Base-by-base conservation (phyloP, 2,113 vertebrate genomes). In the Urocitellus parryii region DNA sequence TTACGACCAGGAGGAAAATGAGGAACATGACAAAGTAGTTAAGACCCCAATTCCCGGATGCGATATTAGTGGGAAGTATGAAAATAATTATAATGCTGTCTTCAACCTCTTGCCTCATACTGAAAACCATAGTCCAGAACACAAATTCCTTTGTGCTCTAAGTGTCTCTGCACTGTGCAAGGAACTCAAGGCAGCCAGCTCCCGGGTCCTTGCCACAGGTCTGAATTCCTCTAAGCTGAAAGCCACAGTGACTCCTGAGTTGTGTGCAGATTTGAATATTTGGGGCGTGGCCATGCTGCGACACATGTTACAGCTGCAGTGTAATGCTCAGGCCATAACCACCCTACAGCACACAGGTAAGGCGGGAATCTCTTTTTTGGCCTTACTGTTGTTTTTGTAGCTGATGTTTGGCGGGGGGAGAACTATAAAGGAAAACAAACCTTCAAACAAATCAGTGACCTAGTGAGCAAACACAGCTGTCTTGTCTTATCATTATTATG, bases 241-340 rank as follows among this genome's bases (percentile, higher is more conserved):
- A 58, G 11, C 18, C 0, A 56, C 94, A 48, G 16, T 4, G 10
- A 61, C 58, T 0, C 74, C 32, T 39, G 95, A 77, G 0, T 90
- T 96, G 96, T 97, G 89, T 89, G 88, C 97, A 8, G 98, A 99
- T 93, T 90, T 98, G 96, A 98, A 96, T 94, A 53, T 98, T 42
- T 92, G 99, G 97, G 99, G 99, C 98, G 98, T 98, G 97, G 98
- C 98, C 1, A 98, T 99, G 98, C 98, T 99, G 96, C 99, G 99
- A 74, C 99, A 99, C 48, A 2, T 99, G 96, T 95, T 99, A 88
- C 99, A 99, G 97, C 99, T 99, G 17, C 98, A 98, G 9, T 99
- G 99, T 88, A 99, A 99, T 1, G 99, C 99, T 8, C 99, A 99
- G 97, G 99, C 99, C 0, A 96, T 99, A 94, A 98, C 98, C 22